Base-by-base conservation (phyloP, 2,888 invertebrate species). In the Apotomis turbidana region DNA sequence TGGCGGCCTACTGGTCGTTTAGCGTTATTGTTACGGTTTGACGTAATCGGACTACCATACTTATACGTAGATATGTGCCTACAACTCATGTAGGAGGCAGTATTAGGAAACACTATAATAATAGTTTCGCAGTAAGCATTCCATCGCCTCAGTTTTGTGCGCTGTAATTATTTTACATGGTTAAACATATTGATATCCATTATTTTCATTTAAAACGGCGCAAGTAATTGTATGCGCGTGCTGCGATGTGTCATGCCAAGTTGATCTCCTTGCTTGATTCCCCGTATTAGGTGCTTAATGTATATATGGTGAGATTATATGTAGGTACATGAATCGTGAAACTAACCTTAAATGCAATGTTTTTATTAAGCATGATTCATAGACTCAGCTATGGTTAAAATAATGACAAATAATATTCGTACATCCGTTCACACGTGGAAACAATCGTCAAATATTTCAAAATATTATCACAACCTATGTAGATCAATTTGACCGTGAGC, bases 221-320 rank as follows among this genome's bases (percentile, higher is more conserved):
- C 27, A 27, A 27, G 2, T 49, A 10, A 54, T 9, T 15, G 41
- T 49, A 63, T 38, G 58, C 52, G 12, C 60, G 64, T 63, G 44
- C 4, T 52, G 51, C 44, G 52, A 60, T 71, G 66, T 55, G 71
- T 71, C 71, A 67, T 54, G 54, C 54, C 15, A 46, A 36, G 66
- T 60, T 46, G 60, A 49, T 55, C 59, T 66, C 66, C 71, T 71
- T 71, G 71, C 46, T 44, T 60, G 66, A 55, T 54, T 54, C 46
- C 41, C 70, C 71, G 12, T 70, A 70, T 60, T 46, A 58, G 59
- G 51, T 63, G 51, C 52, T 60, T 54, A 27, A 27, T 13, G 12
- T 57, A 44, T 59, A 59, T 44, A 44, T 44, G 59, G 6, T 15
- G 44, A 49, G 49, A 13, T 59, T 59, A 41, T 5, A 41, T 8